A percentile compares a stretch with the other conserved stretches of the same genome.
Conservation (phyloP, 2,888 invertebrate genomes). For the Miltochrista miniata region DNA sequence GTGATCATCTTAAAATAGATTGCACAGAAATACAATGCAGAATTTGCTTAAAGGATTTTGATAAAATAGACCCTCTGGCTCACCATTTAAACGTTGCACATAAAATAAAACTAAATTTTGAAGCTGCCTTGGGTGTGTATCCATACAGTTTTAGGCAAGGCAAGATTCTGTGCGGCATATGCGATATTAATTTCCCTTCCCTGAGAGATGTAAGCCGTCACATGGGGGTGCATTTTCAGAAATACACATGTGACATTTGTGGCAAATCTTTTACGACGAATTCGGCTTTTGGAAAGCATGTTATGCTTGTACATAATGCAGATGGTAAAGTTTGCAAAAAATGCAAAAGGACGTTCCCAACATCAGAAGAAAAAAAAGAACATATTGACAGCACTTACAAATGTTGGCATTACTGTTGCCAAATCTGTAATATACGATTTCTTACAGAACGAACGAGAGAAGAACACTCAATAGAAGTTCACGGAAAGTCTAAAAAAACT, state of each 20-base stretch:
- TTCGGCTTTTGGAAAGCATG: no score
- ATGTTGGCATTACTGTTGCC: no score
- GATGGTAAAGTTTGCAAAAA: no score
- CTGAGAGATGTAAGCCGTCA: slow-evolving; percentile 62
- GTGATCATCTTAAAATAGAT: slow-evolving; percentile 65
- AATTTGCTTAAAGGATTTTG: slow-evolving; percentile 49
- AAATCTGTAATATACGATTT: no score
- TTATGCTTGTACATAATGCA: no score
- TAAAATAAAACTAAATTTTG: slow-evolving; percentile 47
- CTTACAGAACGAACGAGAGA: no score
- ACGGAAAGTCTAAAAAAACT: slow-evolving; percentile 47
- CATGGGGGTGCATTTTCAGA: slow-evolving; percentile 59
- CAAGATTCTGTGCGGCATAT: slow-evolving; percentile 60
- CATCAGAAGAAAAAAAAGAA: no score
- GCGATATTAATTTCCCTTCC: slow-evolving; percentile 55
- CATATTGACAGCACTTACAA: no score
- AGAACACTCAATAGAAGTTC: slow-evolving; percentile 53
- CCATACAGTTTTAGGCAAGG: slow-evolving; percentile 61
- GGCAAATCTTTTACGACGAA: no score
- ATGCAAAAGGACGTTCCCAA: no score
- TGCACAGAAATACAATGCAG: slow-evolving; percentile 63
- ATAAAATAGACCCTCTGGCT: slow-evolving; percentile 52
- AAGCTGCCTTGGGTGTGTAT: slow-evolving; percentile 58
- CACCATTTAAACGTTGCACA: slow-evolving; percentile 58
- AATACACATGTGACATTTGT: slow-evolving; percentile 67